Base-by-base conservation (phyloP, 1,140 invertebrate species). In the Drosophila subobscura region DNA sequence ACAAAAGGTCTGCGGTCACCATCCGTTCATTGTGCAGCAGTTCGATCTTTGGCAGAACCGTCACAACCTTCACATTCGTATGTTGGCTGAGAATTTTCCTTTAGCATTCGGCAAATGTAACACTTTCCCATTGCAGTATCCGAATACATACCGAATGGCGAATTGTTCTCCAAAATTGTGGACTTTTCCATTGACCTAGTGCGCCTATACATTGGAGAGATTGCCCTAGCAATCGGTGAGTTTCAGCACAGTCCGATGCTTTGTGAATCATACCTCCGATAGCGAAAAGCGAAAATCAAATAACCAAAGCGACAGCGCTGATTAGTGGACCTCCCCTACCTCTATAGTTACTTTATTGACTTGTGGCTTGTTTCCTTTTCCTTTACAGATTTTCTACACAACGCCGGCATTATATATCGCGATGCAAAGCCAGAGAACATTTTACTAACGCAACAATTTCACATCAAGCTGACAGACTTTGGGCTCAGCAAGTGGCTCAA, bases 391-490 rank as follows among this genome's bases (percentile, higher is more conserved):
- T 98, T 97, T 92, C 93, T 98, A 6, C 97, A 98, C 90, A 97
- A 97, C 92, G 95, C 96, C 79, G 97, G 97, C 44, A 94, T 98
- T 44, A 96, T 98, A 71, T 97, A 97, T 91, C 94, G 97, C 75
- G 97, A 98, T 93, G 91, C 98, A 52, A 98, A 98, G 93, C 95
- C 97, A 73, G 96, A 98, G 92, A 98, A 98, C 92, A 95, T 98
- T 73, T 92, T 98, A n/a, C 92, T 98, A 56, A 96, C 98, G 89
- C 85, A 92, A 8, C 92, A 95, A 56, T 95, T 95, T 46, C 96
- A 98, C 92, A 93, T 96, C 22, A 94, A 96, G 79, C 86, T 98
- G 12, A 97, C 96, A 51, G 97, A 98, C 92, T 99, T 98, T 93
- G 97, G 97, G n/a, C 93, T 98, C 37, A 96, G 97, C 58, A 98